A percentile compares a stretch with the other conserved stretches of the same genome.
Conservation (phyloP, 1,140 invertebrate genomes). For the Drosophila nasuta region DNA sequence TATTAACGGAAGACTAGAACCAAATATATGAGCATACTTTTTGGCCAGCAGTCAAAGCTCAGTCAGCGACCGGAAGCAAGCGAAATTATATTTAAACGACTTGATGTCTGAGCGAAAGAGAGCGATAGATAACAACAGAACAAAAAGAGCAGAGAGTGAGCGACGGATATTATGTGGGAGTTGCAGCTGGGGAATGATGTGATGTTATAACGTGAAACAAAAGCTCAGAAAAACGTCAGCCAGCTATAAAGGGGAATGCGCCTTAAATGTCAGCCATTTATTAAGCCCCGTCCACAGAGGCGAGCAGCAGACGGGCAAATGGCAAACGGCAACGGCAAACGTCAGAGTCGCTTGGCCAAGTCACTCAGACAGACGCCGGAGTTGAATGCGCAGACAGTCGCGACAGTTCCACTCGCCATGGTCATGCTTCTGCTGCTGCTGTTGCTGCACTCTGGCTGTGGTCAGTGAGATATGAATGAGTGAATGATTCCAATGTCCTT, state of each 20-base stretch:
- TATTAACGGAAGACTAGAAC: conserved; percentile 62
- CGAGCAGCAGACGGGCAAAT: conserved; percentile 61
- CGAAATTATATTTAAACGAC: conserved; percentile 75
- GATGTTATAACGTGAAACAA: conserved; percentile 66
- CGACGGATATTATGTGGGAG: conserved; percentile 34
- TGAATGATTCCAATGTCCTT: background rate
- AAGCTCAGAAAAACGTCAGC: conserved; percentile 64
- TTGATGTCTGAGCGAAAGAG: conserved; percentile 25
- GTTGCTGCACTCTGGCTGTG: background rate
- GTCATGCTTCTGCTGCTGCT: background rate
- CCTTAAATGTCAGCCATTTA: conserved; percentile 74
- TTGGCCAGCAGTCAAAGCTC: conserved; percentile 60
- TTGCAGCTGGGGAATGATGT: conserved; percentile 58
- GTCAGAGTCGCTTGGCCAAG: conserved; percentile 32
- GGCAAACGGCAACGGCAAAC: conserved; percentile 58
- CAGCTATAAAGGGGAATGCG: conserved; percentile 46
- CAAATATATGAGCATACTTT: conserved; percentile 66
- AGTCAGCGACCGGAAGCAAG: conserved; percentile 57
- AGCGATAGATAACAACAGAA: background rate
- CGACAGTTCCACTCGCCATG: conserved; percentile 14
- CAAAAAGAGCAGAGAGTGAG: background rate
- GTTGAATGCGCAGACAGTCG: conserved; percentile 39
- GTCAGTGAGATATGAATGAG: conserved; percentile 12
- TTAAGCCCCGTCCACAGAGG: conserved; percentile 52
- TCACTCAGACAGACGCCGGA: conserved; percentile 34